Evolutionary conservation across 64 coral and sea anemone species (phyloP).

Genomic region (Cladopsammia gracilis): DNA sequence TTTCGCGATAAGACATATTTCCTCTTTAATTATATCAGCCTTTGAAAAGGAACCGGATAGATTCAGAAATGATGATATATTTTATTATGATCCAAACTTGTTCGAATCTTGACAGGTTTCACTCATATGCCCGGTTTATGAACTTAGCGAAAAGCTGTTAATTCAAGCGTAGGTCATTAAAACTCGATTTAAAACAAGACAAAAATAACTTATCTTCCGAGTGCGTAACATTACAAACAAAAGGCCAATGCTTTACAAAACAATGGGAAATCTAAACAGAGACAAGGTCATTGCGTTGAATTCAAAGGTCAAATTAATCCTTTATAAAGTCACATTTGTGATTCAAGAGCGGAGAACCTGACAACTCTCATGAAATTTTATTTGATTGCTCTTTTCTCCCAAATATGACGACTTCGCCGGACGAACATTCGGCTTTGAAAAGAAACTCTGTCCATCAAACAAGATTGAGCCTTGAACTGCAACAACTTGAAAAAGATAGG

Average conservation of each 20-base stretch:
- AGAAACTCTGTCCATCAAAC: slow-evolving; percentile 90
- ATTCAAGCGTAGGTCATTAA: slow-evolving; percentile 1
- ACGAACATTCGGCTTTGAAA: slow-evolving; percentile 86
- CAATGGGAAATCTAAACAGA: neutral
- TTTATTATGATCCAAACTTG: neutral
- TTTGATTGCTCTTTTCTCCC: too few species aligned
- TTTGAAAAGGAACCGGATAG: too few species aligned
- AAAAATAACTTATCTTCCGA: neutral
- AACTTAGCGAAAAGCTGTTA: slow-evolving; percentile 15
- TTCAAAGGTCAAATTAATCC: neutral
- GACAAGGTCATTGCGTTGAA: neutral
- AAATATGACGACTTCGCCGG: slow-evolving; percentile 63
- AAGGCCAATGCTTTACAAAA: neutral
- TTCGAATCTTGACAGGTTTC: neutral
- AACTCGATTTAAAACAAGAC: neutral
- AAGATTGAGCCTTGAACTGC: slow-evolving; percentile 73
- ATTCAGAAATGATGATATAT: too few species aligned
- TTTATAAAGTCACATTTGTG: neutral
- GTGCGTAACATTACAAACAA: neutral
- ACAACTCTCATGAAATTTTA: neutral
- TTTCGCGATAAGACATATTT: too few species aligned
- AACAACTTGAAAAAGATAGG: slow-evolving; percentile 84
- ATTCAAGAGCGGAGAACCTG: neutral
- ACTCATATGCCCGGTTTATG: neutral
- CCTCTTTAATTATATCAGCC: too few species aligned